Evolutionary conservation across 2,888 invertebrate genomes (phyloP).

Genomic region (Brassicogethes aeneus): DNA sequence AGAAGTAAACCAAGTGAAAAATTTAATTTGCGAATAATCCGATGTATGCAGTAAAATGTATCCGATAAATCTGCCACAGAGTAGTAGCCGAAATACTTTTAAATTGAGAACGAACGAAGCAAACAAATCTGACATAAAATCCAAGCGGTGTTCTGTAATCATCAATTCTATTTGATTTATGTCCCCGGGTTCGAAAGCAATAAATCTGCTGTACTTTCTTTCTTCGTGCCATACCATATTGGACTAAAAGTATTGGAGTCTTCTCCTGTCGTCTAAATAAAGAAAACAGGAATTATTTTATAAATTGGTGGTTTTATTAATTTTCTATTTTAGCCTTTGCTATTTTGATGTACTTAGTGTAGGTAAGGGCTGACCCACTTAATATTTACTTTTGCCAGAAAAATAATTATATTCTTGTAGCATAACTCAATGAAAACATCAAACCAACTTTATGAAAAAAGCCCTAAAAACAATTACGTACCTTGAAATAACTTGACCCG

Average conservation of each 20-base stretch:
- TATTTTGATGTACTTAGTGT: no score
- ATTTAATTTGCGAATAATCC: no score
- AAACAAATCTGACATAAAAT: constrained; percentile 4
- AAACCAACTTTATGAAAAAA: constrained; percentile 1
- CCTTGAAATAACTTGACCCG: neutral
- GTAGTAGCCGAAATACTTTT: no score
- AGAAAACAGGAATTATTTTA: no score
- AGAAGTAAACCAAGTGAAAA: no score
- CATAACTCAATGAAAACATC: constrained; percentile 5
- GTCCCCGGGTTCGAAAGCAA: neutral
- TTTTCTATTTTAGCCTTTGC: no score
- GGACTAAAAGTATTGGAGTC: no score
- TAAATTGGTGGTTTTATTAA: no score
- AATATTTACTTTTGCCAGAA: neutral
- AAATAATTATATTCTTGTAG: constrained; percentile 2
- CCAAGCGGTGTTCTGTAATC: constrained; percentile 1
- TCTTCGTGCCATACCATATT: no score
- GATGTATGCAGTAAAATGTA: no score
- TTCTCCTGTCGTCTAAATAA: no score
- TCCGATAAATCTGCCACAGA: constrained; percentile 7
- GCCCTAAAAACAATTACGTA: neutral
- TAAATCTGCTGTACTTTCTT: neutral
- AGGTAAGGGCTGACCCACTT: no score
- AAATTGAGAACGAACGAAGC: neutral
- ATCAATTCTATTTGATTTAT: constrained; percentile 3